Conservation (phyloP, 1,140 invertebrate genomes). For the Drosophila repletoides region DNA sequence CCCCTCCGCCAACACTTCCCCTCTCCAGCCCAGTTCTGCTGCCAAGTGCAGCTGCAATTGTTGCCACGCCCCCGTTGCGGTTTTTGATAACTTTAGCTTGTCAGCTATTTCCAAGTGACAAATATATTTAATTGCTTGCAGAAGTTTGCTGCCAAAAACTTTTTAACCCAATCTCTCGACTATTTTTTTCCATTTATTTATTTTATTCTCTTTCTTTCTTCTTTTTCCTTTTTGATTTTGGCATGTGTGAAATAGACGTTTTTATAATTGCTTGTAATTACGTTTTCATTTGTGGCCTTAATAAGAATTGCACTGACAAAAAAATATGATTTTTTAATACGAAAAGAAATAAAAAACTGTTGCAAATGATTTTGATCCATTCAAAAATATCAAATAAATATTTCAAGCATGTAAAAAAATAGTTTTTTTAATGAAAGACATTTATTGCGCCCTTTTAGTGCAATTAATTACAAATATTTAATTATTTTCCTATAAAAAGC, state of each 20-base stretch:
- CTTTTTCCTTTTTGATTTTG: conserved; percentile 23
- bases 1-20: not conserved
- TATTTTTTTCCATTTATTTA: not conserved
- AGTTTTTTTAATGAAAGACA: too few species aligned
- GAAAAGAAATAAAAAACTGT: too few species aligned
- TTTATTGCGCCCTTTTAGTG: not conserved
- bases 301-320: too few species aligned
- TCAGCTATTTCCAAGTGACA: conserved; percentile 72
- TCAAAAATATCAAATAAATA: too few species aligned
- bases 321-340: too few species aligned
- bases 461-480: too few species aligned
- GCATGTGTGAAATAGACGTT: conserved; percentile 67
- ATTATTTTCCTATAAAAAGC: conserved; percentile 13
- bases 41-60: conserved; percentile 20
- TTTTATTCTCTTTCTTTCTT: conserved; percentile 4
- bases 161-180: conserved; percentile 35
- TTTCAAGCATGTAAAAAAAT: too few species aligned
- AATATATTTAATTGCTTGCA: conserved; percentile 76
- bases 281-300: conserved; percentile 56
- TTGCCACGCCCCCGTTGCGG: conserved; percentile 23
- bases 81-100: conserved; percentile 59
- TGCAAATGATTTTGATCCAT: too few species aligned
- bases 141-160: conserved; percentile 63
- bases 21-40: not conserved
- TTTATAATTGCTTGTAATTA: conserved; percentile 66